Evolutionary conservation across 1,140 invertebrate species (phyloP).

Genomic region (Ephestia elutella): DNA sequence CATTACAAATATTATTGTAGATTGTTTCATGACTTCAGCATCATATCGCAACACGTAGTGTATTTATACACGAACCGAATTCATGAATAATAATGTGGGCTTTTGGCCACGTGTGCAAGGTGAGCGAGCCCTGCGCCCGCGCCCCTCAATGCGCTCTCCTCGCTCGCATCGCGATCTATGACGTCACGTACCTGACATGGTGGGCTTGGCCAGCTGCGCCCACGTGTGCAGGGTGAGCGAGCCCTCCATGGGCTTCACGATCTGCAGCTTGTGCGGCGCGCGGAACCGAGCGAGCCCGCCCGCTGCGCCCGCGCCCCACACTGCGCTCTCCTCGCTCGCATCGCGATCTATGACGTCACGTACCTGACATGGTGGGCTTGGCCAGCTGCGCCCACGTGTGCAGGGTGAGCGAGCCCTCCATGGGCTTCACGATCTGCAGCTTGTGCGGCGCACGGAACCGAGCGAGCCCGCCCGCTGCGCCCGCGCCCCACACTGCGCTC

Average conservation of each 20-base stretch:
- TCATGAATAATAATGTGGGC: too few species aligned
- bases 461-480: constrained; percentile 69
- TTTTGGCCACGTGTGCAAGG: constrained; percentile 95
- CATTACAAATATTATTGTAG: background rate
- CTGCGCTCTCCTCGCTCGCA: constrained; percentile 52
- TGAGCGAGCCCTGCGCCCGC: constrained; percentile 85
- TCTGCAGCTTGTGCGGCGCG: constrained; percentile 93
- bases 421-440: constrained; percentile 95
- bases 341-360: constrained; percentile 37
- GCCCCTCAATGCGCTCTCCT: constrained; percentile 63
- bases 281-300: constrained; percentile 77
- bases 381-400: constrained; percentile 95
- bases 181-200: constrained; percentile 76
- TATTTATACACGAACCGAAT: too few species aligned
- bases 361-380: constrained; percentile 88
- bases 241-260: constrained; percentile 97
- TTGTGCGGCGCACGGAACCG: constrained; percentile 91
- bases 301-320: constrained; percentile 57
- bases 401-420: constrained; percentile 94
- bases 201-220: constrained; percentile 94
- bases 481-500: constrained; percentile 61
- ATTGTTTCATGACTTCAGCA: background rate
- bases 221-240: constrained; percentile 94
- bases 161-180: constrained; percentile 19
- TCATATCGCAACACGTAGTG: too few species aligned